These are phyloP conservation scores for Luidia sarsii DNA, from an alignment of 53 echinoderm and acorn worm genomes.

Conservation along the genomic window DNA sequence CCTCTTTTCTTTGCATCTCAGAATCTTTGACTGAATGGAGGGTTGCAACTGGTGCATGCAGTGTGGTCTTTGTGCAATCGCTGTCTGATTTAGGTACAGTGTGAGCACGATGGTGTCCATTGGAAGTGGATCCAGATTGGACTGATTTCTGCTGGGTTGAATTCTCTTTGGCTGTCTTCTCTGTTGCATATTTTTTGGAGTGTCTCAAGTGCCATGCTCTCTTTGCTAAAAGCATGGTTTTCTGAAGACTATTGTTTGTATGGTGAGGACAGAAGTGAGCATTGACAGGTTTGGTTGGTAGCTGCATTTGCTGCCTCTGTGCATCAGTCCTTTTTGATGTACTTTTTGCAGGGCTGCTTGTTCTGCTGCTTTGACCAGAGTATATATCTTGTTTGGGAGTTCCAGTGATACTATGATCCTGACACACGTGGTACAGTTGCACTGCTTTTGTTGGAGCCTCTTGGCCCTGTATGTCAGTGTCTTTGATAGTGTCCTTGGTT, in stretches of 20 bases:
- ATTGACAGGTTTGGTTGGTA: slow-evolving; percentile 13
- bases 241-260: slow-evolving; percentile 1
- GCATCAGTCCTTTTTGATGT: slow-evolving; percentile 1
- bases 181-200: background rate
- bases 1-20: background rate
- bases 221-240: slow-evolving; percentile 21
- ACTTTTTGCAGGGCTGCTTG: slow-evolving; percentile 21
- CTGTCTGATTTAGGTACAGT: background rate
- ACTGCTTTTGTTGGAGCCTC: background rate
- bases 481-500: background rate
- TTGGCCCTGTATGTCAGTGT: background rate
- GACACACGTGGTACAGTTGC: slow-evolving; percentile 31
- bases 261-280: slow-evolving; percentile 31
- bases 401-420: slow-evolving; percentile 23
- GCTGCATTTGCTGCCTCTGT: slow-evolving; percentile 10
- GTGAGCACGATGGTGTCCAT: background rate
- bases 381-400: slow-evolving; percentile 2
- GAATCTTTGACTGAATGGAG: slow-evolving; percentile 32
- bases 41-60: slow-evolving; percentile 23
- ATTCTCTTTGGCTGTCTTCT: background rate
- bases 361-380: slow-evolving; percentile 1
- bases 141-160: background rate
- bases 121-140: background rate
- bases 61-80: background rate
- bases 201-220: slow-evolving; percentile 23